phyloP scores from a whole-genome alignment of 1,140 invertebrate genomes.

The Drosophila bocki region DNA sequence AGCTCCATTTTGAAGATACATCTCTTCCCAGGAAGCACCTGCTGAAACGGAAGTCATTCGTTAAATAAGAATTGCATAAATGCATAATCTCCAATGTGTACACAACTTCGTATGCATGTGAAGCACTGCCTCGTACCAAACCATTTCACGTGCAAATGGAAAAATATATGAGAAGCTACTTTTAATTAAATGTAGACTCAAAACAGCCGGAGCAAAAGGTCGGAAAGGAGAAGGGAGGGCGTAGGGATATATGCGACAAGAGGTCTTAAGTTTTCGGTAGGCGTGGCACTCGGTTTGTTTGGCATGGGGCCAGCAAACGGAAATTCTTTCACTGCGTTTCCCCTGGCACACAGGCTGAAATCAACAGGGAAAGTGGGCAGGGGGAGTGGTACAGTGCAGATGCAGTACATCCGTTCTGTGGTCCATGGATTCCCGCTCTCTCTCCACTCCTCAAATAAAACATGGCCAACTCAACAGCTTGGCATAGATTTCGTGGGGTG shows the following conservation, averaged over 20 bases:
- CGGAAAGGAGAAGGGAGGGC: neutral
- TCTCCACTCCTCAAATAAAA: conserved; percentile 11
- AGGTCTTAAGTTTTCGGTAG: conserved; percentile 20
- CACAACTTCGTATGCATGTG: conserved; percentile 9
- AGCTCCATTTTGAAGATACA: neutral
- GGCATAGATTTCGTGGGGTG: conserved; percentile 41
- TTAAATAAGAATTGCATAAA: conserved; percentile 29
- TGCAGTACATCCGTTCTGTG: conserved; percentile 42
- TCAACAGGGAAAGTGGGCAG: conserved; percentile 14
- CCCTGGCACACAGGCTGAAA: conserved; percentile 36
- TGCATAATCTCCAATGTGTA: conserved; percentile 14
- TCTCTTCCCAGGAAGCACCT: conserved; percentile 25
- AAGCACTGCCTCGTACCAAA: conserved; percentile 8
- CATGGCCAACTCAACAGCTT: conserved; percentile 31
- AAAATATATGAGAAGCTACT: conserved; percentile 45
- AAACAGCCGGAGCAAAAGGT: conserved; percentile 7
- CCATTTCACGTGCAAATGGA: conserved; percentile 31
- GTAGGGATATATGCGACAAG: conserved; percentile 44
- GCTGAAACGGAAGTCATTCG: conserved; percentile 33
- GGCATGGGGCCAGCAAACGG: conserved; percentile 34
- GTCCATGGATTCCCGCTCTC: neutral
- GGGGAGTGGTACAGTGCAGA: conserved; percentile 24
- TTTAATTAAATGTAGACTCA: conserved; percentile 50
- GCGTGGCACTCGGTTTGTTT: conserved; percentile 33
- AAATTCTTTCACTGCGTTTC: conserved; percentile 25